These are phyloP conservation scores for Trematomus loennbergii DNA, from an alignment of 2,113 vertebrate genomes.

Conservation along the genomic window DNA sequence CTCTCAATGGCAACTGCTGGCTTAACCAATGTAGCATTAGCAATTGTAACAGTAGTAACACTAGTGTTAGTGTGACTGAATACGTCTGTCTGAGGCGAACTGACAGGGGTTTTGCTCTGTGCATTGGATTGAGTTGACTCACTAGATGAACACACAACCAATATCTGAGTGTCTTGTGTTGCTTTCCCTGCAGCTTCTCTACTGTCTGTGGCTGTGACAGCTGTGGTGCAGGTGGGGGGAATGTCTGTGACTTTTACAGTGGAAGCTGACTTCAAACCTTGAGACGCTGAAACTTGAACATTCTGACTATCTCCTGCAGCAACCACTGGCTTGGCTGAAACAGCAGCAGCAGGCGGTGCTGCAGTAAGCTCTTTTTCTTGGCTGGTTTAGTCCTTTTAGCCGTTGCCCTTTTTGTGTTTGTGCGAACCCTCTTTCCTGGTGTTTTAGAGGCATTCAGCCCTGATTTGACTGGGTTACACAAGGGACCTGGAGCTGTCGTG, in stretches of 20 bases:
- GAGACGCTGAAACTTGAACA: constrained; percentile 40
- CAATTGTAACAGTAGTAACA: constrained; percentile 22
- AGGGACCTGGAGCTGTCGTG: constrained; percentile 61
- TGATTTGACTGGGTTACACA: constrained; percentile 53
- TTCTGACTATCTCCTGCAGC: constrained; percentile 46
- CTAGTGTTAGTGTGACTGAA: constrained; percentile 27
- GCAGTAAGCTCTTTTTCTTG: constrained; percentile 79
- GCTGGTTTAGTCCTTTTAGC: constrained; percentile 85
- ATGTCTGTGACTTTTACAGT: constrained; percentile 39
- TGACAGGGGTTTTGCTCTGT: constrained; percentile 43
- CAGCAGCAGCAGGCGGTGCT: constrained; percentile 55
- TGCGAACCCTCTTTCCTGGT: constrained; percentile 68
- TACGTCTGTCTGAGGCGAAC: constrained; percentile 45
- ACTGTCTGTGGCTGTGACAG: constrained; percentile 18
- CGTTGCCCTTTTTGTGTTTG: constrained; percentile 84
- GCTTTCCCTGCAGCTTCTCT: constrained; percentile 19
- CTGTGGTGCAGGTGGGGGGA: constrained; percentile 28
- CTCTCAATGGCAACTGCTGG: constrained; percentile 37
- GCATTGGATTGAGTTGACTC: not conserved
- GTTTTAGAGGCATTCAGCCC: constrained; percentile 63
- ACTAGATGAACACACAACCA: constrained; percentile 47
- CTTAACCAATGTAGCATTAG: constrained; percentile 34
- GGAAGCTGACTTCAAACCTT: constrained; percentile 37
- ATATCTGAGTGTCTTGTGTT: constrained; percentile 43
- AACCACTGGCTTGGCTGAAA: constrained; percentile 70